Evolutionary conservation across 2,113 vertebrate genomes (phyloP), one percentile per base, ranked within the genome.

Genomic region (Asarcornis scutulata): DNA sequence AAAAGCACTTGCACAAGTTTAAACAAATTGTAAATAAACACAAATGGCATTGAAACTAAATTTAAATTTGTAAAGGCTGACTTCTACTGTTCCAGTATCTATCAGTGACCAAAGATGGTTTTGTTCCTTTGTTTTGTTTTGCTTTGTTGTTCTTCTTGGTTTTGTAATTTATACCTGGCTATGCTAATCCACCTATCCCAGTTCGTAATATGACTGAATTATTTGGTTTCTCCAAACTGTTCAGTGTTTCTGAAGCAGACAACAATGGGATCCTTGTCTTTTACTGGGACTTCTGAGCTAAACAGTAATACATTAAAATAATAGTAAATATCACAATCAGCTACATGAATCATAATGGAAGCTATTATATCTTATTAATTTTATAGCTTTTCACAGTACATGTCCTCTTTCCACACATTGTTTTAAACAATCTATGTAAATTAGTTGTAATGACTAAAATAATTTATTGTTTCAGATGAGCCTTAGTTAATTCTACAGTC

Each of bases 91-190:
- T 89, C 8, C 62, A 62, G 32, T 58, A 69, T 4, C 15, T 53
- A 13, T 73, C 20, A 80, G 27, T 27, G 26, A 68, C 7, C 0
- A 0, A 25, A 31, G 6, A 68, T n/a, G 1, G 25, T 7, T 67
- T 77, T 62, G 5, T 27, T 88, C 21, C 0, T 0, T 44, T 73
- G 69, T 34, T 40, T 14, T 40, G 40, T 40, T 40, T 40, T 40
- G 40, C 38, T 73, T 73, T 34, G 38, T 14, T 14, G 10, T 29
- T 36, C 5, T 75, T 23, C 34, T 59, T 29, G 1, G 67, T 86
- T 89, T 40, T 67, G 27, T 44, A 71, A 32, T 42, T 38, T 26
- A 2, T 13, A 32, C 52, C n/a, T n/a, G 3, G 27, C 14, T 63
- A 48, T 7, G 25, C 8, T 53, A 36, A 40, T 67, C 7, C 31